Base-by-base conservation (phyloP, 2,797 vertebrate genomes). In the Notolabrus celidotus region DNA sequence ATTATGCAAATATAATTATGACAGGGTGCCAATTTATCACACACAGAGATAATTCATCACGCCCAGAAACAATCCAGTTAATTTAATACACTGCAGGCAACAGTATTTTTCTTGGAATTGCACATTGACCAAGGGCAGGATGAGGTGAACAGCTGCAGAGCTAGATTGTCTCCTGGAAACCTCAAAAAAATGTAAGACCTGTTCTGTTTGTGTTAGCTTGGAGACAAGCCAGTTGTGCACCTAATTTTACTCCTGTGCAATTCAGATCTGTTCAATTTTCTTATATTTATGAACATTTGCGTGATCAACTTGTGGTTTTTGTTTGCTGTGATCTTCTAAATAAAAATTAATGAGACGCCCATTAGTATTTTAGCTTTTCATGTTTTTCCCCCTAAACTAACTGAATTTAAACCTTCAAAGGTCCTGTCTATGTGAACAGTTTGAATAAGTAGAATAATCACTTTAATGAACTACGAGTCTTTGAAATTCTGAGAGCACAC, bases 1-100 rank as follows among this genome's bases (percentile, higher is more conserved):
- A 90, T 93, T 90, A 92, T 89, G 89, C 84, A 93, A 92, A 93
- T 91, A 84, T 71, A 88, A 90, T 88, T 91, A 85, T 38, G 63
- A 88, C 70, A 73, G 59, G 62, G 72, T 78, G 68, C 74, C 82
- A 85, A 91, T 92, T 92, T 83, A 92, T 94, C 87, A 93, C 64
- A 69, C 71, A 58, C 66, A 2, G 23, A 70, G 73, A 87, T 82
- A 68, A 84, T 88, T 83, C 46, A 88, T 82, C 77, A 79, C 60
- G 70, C 41, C 53, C 60, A 59, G 80, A 87, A 89, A 92, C 88
- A 89, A 93, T 89, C 82, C 64, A 71, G 72, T 84, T 88, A 80
- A 92, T 88, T 87, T 80, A 88, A 87, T 78, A 74, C 23, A 59
- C 76, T 78, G 78, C 84, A 71, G 88, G 90, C 79, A 43, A 74